Percentiles rank a stretch among this genome's conserved stretches.
Conservation (phyloP, 2,888 invertebrate genomes). For the Xiphydria camelus region DNA sequence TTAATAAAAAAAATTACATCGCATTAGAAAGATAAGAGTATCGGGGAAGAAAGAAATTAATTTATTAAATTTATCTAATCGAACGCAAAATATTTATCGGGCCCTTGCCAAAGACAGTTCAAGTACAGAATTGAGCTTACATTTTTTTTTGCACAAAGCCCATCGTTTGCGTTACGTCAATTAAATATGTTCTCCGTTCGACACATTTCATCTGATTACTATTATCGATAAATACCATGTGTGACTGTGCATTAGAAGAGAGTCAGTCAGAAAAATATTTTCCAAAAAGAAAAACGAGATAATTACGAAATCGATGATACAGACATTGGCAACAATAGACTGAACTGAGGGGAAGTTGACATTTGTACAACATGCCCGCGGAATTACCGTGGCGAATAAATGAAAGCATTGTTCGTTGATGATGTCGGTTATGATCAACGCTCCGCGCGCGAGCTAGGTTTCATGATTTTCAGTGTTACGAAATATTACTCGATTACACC, state of each 20-base stretch:
- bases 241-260: slow-evolving; percentile 2
- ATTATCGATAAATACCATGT: neutral
- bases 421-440: too few species aligned
- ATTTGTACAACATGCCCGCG: too few species aligned
- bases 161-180: neutral
- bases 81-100: neutral
- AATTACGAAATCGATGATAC: too few species aligned
- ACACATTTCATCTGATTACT: neutral
- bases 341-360: too few species aligned
- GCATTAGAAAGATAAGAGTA: slow-evolving; percentile 11
- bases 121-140: neutral
- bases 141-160: neutral
- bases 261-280: too few species aligned
- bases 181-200: neutral
- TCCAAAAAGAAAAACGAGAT: too few species aligned
- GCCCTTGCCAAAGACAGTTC: neutral
- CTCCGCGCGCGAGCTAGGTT: too few species aligned
- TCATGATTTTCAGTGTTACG: too few species aligned
- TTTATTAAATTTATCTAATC: slow-evolving; percentile 18
- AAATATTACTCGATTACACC: too few species aligned
- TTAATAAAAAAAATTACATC: slow-evolving; percentile 10
- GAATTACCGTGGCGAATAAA: too few species aligned
- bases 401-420: too few species aligned
- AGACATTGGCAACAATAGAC: too few species aligned
- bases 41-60: slow-evolving; percentile 18